phyloP scores from a whole-genome alignment of 2,888 invertebrate species.

The Nycteola revayana region DNA sequence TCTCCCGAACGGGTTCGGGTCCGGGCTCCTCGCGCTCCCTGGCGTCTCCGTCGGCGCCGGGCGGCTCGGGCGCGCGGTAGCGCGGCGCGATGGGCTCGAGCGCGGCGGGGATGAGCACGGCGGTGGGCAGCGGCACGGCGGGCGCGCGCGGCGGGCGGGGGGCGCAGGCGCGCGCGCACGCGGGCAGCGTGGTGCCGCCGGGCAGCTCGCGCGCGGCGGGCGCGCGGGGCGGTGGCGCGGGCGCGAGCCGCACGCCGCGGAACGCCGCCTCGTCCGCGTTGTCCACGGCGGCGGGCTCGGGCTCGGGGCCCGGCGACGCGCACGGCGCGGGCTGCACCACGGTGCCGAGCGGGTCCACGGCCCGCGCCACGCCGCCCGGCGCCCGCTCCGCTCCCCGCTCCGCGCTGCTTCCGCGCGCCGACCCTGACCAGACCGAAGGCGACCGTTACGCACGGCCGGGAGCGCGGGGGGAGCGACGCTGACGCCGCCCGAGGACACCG shows the following conservation, averaged over 20 bases:
- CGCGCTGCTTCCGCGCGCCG: constrained; percentile 53
- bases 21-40: neutral
- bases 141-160: constrained; percentile 46
- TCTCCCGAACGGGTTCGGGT: neutral
- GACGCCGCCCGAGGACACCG: neutral
- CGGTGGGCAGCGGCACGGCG: constrained; percentile 18
- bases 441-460: constrained; percentile 65
- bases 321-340: constrained; percentile 30
- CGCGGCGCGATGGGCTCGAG: constrained; percentile 26
- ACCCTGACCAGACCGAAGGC: constrained; percentile 93
- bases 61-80: constrained; percentile 36
- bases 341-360: constrained; percentile 85
- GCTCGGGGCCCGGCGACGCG: constrained; percentile 55
- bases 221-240: constrained; percentile 58
- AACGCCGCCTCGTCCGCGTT: constrained; percentile 86
- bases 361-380: constrained; percentile 82
- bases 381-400: constrained; percentile 52
- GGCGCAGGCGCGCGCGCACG: constrained; percentile 32
- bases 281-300: constrained; percentile 67
- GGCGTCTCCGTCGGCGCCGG: constrained; percentile 39
- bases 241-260: constrained; percentile 83
- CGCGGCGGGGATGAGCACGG: constrained; percentile 16
- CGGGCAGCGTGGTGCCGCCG: constrained; percentile 47
- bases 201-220: constrained; percentile 57
- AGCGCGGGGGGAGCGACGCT: neutral